A percentile compares a stretch with the other conserved stretches of the same genome.
phyloP scores from a whole-genome alignment of 2,113 vertebrate genomes.

The Octodon degus region DNA sequence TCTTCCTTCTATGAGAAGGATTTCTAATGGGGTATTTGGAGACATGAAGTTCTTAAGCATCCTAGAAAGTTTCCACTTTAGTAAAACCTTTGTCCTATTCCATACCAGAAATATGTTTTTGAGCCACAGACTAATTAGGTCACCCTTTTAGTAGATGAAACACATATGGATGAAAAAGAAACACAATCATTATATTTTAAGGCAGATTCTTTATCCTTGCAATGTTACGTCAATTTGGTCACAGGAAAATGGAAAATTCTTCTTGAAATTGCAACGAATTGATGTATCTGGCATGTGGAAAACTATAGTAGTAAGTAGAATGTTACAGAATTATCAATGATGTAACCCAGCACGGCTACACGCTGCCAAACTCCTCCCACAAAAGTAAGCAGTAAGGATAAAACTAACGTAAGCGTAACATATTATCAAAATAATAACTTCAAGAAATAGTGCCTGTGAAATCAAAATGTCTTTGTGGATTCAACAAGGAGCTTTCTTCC shows the following conservation, averaged over 20 bases:
- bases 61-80: neutral
- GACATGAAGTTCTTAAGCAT: neutral
- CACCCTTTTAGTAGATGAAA: neutral
- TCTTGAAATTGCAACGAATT: conserved; percentile 13
- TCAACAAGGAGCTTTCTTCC: neutral
- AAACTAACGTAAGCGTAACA: neutral
- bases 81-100: neutral
- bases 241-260: neutral
- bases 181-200: neutral
- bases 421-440: neutral
- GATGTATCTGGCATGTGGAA: neutral
- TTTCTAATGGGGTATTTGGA: neutral
- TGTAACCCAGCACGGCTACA: neutral
- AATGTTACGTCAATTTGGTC: neutral
- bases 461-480: neutral
- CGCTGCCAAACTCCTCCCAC: neutral
- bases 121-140: neutral
- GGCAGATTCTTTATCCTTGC: neutral
- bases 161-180: conserved; percentile 29
- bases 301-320: neutral
- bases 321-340: conserved; percentile 1
- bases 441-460: neutral
- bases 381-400: conserved; percentile 8
- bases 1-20: neutral
- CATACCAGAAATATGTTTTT: neutral